A percentile compares a stretch with the other conserved stretches of the same genome.
These are phyloP conservation scores for Isurus oxyrinchus DNA, from an alignment of 2,113 vertebrate species.

Conservation along the genomic window DNA sequence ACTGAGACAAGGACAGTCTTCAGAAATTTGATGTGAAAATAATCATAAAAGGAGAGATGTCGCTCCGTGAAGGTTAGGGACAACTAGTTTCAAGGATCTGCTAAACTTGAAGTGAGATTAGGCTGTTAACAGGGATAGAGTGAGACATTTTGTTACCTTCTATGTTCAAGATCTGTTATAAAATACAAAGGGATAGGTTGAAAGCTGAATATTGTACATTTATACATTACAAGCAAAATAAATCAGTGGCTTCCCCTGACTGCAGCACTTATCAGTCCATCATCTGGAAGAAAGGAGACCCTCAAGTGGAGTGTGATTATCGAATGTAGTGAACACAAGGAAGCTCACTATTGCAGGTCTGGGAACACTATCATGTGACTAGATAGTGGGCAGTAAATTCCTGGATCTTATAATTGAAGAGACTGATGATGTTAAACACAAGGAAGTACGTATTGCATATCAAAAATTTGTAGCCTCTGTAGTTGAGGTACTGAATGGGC, in stretches of 20 bases:
- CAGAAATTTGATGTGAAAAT: background rate
- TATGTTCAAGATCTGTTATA: background rate
- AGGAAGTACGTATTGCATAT: background rate
- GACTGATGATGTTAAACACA: background rate
- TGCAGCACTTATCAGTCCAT: background rate
- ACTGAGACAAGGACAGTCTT: background rate
- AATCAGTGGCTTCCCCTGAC: background rate
- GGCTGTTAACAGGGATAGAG: background rate
- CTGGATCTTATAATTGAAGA: too few species aligned
- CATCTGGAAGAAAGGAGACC: background rate
- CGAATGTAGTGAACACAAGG: background rate
- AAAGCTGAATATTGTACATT: background rate
- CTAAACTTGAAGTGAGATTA: background rate
- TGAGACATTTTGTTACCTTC: background rate
- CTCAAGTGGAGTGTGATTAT: background rate
- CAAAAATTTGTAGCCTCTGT: background rate
- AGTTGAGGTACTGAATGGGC: background rate
- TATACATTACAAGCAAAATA: background rate
- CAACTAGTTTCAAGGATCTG: background rate
- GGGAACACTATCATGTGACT: background rate
- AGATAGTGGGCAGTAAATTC: background rate
- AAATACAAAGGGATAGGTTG: background rate
- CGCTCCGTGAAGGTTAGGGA: background rate
- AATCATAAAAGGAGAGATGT: background rate
- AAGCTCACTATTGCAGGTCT: background rate